phyloP scores from a whole-genome alignment of 2,113 vertebrate genomes.

The Nothocercus nigrocapillus region DNA sequence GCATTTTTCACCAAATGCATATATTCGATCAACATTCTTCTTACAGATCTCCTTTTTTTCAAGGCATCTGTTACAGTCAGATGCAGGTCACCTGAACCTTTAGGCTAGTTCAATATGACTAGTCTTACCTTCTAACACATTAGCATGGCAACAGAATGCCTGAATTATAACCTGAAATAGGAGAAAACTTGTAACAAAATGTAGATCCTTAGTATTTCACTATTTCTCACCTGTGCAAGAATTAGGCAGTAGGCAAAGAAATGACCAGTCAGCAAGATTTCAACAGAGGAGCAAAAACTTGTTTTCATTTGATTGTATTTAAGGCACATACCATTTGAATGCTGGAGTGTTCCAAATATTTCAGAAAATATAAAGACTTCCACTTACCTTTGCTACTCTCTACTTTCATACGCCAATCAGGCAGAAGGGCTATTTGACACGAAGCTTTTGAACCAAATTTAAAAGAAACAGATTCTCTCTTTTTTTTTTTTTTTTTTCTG shows the following conservation, averaged over 20 bases:
- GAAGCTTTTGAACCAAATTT: not conserved
- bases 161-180: accelerated
- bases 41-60: not conserved
- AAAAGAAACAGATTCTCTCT: not conserved
- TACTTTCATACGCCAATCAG: not conserved
- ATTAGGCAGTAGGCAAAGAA: not conserved
- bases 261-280: not conserved
- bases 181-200: not conserved
- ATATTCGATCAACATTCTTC: not conserved
- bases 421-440: not conserved
- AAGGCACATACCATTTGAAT: not conserved
- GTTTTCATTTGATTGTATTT: not conserved
- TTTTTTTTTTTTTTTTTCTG: not conserved
- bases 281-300: not conserved
- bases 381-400: not conserved
- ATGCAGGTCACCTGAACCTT: not conserved
- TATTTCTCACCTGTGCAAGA: not conserved
- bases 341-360: not conserved
- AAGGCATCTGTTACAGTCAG: not conserved
- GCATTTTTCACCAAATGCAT: not conserved
- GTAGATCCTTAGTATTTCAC: not conserved
- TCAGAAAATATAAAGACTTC: not conserved
- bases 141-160: not conserved
- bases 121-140: not conserved
- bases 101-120: not conserved